Evolutionary conservation across 2,888 invertebrate species (phyloP).

Genomic region (Rhingia campestris): DNA sequence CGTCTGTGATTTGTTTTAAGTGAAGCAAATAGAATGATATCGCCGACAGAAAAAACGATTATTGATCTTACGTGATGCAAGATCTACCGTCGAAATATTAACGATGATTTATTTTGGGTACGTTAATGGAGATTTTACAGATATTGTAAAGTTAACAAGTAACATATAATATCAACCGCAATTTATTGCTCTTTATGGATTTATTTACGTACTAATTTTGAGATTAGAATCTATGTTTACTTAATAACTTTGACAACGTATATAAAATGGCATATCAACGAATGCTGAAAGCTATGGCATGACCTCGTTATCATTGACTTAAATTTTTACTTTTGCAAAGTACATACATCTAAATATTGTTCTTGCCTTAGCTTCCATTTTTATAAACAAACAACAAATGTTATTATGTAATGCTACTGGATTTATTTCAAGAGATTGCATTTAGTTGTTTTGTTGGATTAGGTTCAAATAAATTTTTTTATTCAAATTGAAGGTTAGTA

Average conservation of each 20-base stretch:
- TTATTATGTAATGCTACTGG: too few species aligned
- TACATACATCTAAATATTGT: not conserved
- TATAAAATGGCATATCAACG: not conserved
- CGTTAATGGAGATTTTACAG: too few species aligned
- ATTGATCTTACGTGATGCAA: too few species aligned
- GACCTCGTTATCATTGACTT: not conserved
- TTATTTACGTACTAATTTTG: not conserved
- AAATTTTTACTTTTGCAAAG: not conserved
- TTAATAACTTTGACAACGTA: not conserved
- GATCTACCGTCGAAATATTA: too few species aligned
- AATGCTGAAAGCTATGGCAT: not conserved
- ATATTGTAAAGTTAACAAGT: not conserved
- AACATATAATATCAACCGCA: not conserved
- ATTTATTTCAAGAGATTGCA: too few species aligned
- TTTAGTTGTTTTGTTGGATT: too few species aligned
- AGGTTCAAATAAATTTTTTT: too few species aligned
- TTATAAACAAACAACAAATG: not conserved
- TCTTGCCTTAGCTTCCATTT: not conserved
- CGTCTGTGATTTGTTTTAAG: too few species aligned
- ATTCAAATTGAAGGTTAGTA: too few species aligned
- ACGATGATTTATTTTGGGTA: too few species aligned
- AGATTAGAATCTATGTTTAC: not conserved
- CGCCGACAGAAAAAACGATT: too few species aligned
- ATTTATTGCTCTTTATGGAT: not conserved
- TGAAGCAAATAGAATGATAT: too few species aligned